These are phyloP conservation scores for Crotalus helleri DNA, from an alignment of 2,113 vertebrate genomes.

Conservation along the genomic window DNA sequence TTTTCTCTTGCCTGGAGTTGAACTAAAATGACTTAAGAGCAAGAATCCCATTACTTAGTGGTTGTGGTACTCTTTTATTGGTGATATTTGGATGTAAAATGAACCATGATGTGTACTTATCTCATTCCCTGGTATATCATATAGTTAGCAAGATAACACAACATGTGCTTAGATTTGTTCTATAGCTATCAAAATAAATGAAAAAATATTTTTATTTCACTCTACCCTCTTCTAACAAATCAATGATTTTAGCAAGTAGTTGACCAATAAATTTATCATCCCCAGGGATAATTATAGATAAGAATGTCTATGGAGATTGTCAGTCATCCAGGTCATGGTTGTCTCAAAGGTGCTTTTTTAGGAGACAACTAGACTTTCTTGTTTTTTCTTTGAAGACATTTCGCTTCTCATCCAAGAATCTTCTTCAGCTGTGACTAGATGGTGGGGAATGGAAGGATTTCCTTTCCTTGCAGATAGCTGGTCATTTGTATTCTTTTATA, in stretches of 20 bases:
- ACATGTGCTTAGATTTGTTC: neutral
- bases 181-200: neutral
- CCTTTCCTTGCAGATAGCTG: too few relatives aligned
- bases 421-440: too few relatives aligned
- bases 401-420: too few relatives aligned
- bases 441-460: too few relatives aligned
- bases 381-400: too few relatives aligned
- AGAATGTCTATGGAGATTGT: neutral
- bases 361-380: too few relatives aligned
- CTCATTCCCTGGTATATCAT: neutral
- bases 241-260: neutral
- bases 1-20: neutral
- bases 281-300: neutral
- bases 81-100: neutral
- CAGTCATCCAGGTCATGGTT: too few relatives aligned
- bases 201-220: neutral
- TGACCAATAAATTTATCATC: neutral
- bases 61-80: neutral
- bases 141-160: neutral
- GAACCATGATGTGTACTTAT: neutral
- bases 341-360: too few relatives aligned
- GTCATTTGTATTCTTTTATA: too few relatives aligned
- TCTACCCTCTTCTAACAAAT: neutral
- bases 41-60: neutral
- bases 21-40: neutral